Evolutionary conservation across 1,140 invertebrate species (phyloP).

Genomic region (Pomacea maculata): DNA sequence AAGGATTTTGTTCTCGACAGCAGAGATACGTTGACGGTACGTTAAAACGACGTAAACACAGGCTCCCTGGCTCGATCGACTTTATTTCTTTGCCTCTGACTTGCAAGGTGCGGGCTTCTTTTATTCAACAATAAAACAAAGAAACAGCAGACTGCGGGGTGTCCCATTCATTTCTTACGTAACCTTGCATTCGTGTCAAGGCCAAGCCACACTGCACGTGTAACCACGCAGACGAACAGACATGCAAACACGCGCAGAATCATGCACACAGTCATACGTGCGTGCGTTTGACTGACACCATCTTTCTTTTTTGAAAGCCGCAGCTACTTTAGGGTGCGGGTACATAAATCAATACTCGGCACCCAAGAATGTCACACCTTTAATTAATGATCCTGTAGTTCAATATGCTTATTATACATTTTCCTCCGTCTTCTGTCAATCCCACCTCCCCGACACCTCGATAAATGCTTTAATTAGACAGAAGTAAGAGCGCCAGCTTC

Average conservation of each 20-base stretch:
- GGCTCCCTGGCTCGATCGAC: neutral
- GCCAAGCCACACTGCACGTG: neutral
- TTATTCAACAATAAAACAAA: neutral
- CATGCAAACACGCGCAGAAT: neutral
- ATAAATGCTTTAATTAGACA: neutral
- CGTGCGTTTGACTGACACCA: neutral
- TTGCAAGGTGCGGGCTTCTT: neutral
- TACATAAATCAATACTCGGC: constrained; percentile 1
- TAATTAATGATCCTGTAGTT: neutral
- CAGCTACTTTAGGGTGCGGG: neutral
- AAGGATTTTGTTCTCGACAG: too few species aligned
- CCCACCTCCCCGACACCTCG: neutral
- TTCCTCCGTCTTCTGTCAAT: neutral
- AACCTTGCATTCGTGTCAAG: neutral
- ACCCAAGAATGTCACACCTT: neutral
- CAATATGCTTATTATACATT: neutral
- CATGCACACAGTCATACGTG: too few species aligned
- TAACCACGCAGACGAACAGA: neutral
- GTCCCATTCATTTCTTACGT: neutral
- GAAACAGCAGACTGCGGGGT: neutral
- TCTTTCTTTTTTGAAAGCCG: too few species aligned
- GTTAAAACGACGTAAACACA: too few species aligned
- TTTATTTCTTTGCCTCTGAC: neutral
- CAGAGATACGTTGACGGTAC: too few species aligned
- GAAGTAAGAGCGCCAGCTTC: too few species aligned